Conservation (phyloP, 2,888 invertebrate genomes). For the Polylopha cassiicola region DNA sequence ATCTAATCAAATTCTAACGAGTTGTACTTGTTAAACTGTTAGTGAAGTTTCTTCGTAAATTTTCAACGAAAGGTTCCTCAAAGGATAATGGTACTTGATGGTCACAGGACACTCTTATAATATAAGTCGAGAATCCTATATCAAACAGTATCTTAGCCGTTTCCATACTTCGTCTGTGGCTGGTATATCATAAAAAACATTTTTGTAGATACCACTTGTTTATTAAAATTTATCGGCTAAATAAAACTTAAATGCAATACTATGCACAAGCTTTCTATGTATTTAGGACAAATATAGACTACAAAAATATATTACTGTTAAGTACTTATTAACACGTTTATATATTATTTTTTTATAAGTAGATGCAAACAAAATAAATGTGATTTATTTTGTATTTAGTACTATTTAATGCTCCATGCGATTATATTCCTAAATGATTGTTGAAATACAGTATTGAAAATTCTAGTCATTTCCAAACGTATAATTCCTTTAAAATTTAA, state of each 20-base stretch:
- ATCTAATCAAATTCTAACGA: too few species aligned
- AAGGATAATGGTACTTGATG: too few species aligned
- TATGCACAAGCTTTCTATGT: conserved; percentile 16
- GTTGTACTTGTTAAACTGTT: too few species aligned
- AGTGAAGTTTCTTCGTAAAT: too few species aligned
- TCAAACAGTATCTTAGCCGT: conserved; percentile 8
- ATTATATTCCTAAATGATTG: too few species aligned
- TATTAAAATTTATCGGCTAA: too few species aligned
- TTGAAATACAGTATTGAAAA: conserved; percentile 12
- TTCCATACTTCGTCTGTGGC: conserved; percentile 11
- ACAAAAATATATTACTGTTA: too few species aligned
- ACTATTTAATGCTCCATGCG: too few species aligned
- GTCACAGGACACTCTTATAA: conserved; percentile 11
- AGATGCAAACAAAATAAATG: background rate
- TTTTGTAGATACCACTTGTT: conserved; percentile 13
- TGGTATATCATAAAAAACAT: conserved; percentile 9
- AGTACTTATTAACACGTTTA: too few species aligned
- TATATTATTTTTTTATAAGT: too few species aligned
- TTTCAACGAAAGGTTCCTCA: too few species aligned
- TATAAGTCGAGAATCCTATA: conserved; percentile 13
- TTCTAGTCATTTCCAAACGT: conserved; percentile 11
- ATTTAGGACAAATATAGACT: too few species aligned
- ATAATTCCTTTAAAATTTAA: conserved; percentile 4
- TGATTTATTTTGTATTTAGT: background rate
- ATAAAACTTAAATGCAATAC: conserved; percentile 5